A percentile compares a stretch with the other conserved stretches of the same genome.
Conservation (phyloP, 2,888 invertebrate genomes). For the Campoplex nolae region DNA sequence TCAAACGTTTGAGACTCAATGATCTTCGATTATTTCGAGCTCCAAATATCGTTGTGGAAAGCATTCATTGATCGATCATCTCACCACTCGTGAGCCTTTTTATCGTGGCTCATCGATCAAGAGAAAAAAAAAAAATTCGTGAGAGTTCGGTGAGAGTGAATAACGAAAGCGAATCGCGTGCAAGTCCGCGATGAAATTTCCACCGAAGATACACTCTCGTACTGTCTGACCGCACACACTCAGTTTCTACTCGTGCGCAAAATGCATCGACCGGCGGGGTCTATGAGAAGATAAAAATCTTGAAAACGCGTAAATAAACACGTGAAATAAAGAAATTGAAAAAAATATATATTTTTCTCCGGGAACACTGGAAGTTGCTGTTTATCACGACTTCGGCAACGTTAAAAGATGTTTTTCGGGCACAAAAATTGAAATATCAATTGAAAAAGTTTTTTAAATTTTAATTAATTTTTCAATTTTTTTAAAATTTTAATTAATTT, state of each 20-base stretch:
- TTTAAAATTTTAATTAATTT: too few species aligned
- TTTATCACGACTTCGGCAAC: too few species aligned
- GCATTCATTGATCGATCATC: neutral
- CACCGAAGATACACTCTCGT: neutral
- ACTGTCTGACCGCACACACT: slow-evolving; percentile 46
- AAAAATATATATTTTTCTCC: too few species aligned
- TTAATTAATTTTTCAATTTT: too few species aligned
- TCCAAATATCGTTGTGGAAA: neutral
- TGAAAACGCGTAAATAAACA: neutral
- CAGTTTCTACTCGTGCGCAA: slow-evolving; percentile 26
- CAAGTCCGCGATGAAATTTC: slow-evolving; percentile 24
- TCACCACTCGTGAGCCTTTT: slow-evolving; percentile 10
- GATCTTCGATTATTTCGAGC: neutral
- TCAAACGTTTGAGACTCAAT: neutral
- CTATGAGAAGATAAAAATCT: slow-evolving; percentile 1
- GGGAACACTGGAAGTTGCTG: too few species aligned
- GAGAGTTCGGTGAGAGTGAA: slow-evolving; percentile 46
- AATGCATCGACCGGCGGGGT: slow-evolving; percentile 8
- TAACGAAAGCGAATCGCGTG: slow-evolving; percentile 50
- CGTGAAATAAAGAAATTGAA: too few species aligned
- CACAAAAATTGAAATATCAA: too few species aligned
- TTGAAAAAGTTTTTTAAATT: too few species aligned
- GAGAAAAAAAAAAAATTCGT: neutral
- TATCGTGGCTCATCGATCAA: slow-evolving; percentile 13
- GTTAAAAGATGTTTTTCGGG: too few species aligned